These are phyloP conservation scores for Polymixis lichenea DNA, from an alignment of 2,888 invertebrate species.

Conservation along the genomic window DNA sequence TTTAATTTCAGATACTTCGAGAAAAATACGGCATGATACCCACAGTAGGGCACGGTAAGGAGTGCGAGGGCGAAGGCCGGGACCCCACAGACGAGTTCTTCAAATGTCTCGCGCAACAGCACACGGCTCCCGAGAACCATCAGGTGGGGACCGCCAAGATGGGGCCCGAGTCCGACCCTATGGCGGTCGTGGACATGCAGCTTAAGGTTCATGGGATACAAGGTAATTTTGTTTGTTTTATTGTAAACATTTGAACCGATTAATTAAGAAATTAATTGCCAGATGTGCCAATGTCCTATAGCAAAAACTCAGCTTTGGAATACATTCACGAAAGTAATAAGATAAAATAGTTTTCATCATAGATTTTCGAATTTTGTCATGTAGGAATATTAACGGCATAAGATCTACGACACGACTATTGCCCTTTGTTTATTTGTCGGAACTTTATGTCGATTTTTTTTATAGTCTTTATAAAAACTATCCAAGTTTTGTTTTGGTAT, in stretches of 20 bases:
- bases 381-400: background rate
- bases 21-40: constrained; percentile 90
- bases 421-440: background rate
- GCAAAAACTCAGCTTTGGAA: background rate
- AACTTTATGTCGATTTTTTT: background rate
- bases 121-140: constrained; percentile 95
- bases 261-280: background rate
- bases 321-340: background rate
- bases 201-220: constrained; percentile 92
- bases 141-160: constrained; percentile 96
- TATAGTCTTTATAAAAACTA: background rate
- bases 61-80: constrained; percentile 84
- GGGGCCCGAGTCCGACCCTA: constrained; percentile 93
- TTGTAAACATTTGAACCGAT: background rate
- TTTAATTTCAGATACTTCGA: constrained; percentile 81
- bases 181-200: constrained; percentile 94
- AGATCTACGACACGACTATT: background rate
- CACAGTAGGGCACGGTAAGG: constrained; percentile 85
- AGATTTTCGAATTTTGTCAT: background rate
- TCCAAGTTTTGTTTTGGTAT: background rate
- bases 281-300: too few relatives aligned
- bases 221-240: constrained; percentile 73
- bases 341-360: background rate
- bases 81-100: constrained; percentile 93
- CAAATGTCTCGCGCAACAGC: constrained; percentile 92